These are phyloP conservation scores for Opisthocomus hoazin DNA, from an alignment of 2,113 vertebrate genomes.

Conservation along the genomic window DNA sequence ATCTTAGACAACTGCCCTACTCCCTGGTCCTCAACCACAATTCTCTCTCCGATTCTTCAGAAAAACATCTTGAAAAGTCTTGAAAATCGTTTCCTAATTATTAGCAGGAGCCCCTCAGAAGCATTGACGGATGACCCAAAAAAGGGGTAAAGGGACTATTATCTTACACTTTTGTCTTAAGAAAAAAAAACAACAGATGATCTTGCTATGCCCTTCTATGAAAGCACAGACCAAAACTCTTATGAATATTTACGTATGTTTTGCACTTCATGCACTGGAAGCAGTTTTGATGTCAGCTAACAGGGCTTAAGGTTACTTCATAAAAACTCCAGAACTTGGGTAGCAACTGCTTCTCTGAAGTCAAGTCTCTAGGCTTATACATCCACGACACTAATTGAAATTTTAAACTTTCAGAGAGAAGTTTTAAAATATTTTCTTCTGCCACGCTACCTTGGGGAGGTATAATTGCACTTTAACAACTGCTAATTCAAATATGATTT, in stretches of 20 bases:
- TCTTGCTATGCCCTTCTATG: not conserved
- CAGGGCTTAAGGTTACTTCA: not conserved
- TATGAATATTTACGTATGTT: not conserved
- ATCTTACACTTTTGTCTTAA: not conserved
- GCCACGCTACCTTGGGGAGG: conserved; percentile 66
- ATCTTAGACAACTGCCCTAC: not conserved
- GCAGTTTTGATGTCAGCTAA: not conserved
- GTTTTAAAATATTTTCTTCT: conserved; percentile 69
- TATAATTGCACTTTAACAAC: conserved; percentile 72
- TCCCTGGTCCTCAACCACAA: not conserved
- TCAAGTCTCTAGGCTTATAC: conserved; percentile 39
- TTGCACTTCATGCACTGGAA: not conserved
- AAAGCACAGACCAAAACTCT: not conserved
- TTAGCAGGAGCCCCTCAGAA: not conserved
- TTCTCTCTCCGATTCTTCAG: not conserved
- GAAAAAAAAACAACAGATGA: not conserved
- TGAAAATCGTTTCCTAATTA: not conserved
- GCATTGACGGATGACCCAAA: not conserved
- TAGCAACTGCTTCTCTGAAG: conserved; percentile 1
- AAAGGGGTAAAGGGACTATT: not conserved
- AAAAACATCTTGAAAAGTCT: not conserved
- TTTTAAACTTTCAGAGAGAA: conserved; percentile 68
- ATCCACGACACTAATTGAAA: conserved; percentile 66
- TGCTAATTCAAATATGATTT: conserved; percentile 66
- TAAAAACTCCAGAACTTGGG: not conserved